Base-by-base conservation (phyloP, 2,113 vertebrate genomes). In the Nothoprocta pentlandii region DNA sequence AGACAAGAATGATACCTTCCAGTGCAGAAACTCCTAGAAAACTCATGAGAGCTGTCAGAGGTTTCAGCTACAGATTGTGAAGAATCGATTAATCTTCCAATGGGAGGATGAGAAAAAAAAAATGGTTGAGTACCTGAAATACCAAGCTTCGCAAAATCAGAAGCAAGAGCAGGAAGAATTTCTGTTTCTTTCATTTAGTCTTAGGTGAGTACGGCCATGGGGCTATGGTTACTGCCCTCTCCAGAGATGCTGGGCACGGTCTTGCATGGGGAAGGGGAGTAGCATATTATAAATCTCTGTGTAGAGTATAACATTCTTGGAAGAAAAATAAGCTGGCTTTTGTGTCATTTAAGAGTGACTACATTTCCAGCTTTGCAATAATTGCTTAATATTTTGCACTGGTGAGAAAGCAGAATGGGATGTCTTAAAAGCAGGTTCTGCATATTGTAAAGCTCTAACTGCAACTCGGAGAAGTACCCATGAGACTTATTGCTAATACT, bases 101-200 rank as follows among this genome's bases (percentile, higher is more conserved):
- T 14, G 63, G 79, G 71, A 91, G 16, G n/a, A 17, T 54, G 64
- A 58, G 66, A 4, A 61, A 63, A 73, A 41, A 61, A 19, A 22
- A 0, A 5, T 46, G 39, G 6, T 39, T 62, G 25, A 56, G 44
- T 83, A 91, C 36, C 80, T 91, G 93, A 93, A 96, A 90, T 86
- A 81, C 46, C 71, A 61, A 86, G 64, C 69, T 83, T 70, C 73
- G 83, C 90, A 88, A 92, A 87, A 95, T 84, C 32, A 34, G 80
- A 90, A 66, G 91, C 90, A 94, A 54, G 69, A 83, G 92, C 8
- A 89, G 94, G 95, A 84, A 80, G 80, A 53, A 93, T 95, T 96
- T 78, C 83, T 94, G 85, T 94, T 96, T 97, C 95, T 96, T 97
- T 92, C 89, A 84, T 85, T 96, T 96, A 96, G 88, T 79, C 73